phyloP scores from a whole-genome alignment of 2,797 vertebrate genomes.

The Uromys caudimaculatus region DNA sequence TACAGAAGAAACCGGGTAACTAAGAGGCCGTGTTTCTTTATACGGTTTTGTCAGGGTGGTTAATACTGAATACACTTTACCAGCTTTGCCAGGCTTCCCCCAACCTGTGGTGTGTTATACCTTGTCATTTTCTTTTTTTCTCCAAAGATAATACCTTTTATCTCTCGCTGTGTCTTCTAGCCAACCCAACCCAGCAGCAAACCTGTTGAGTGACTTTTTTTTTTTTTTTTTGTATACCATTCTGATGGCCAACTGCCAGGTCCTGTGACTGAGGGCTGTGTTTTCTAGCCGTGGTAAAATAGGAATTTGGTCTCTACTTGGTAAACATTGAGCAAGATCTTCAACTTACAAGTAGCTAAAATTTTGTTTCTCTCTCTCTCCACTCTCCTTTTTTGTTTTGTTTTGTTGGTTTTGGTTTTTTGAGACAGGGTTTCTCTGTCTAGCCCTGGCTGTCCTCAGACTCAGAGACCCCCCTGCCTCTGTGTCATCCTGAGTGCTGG shows the following conservation, averaged over 20 bases:
- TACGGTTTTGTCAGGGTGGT: neutral
- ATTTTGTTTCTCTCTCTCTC: constrained; percentile 11
- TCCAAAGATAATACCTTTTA: neutral
- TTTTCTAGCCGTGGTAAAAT: constrained; percentile 53
- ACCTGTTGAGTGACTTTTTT: neutral
- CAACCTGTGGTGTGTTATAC: neutral
- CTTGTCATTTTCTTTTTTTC: constrained; percentile 24
- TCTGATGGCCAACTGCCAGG: neutral
- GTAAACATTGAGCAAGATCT: constrained; percentile 48
- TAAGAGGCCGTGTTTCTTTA: constrained; percentile 27
- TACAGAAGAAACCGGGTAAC: constrained; percentile 20
- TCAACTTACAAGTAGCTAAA: constrained; percentile 11
- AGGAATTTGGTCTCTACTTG: neutral
- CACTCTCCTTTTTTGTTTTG: neutral
- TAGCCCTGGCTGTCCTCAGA: neutral
- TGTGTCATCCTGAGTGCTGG: neutral
- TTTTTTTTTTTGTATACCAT: neutral
- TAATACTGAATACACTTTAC: neutral
- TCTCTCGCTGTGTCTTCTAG: constrained; percentile 3
- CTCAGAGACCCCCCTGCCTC: neutral
- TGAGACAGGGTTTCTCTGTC: neutral
- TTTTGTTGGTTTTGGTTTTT: neutral
- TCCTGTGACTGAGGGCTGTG: neutral
- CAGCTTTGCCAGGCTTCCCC: neutral
- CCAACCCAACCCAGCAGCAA: constrained; percentile 8